Evolutionary conservation across 2,888 invertebrate genomes (phyloP), one percentile per base, ranked within the genome.

Genomic region (Xylophagus ater): DNA sequence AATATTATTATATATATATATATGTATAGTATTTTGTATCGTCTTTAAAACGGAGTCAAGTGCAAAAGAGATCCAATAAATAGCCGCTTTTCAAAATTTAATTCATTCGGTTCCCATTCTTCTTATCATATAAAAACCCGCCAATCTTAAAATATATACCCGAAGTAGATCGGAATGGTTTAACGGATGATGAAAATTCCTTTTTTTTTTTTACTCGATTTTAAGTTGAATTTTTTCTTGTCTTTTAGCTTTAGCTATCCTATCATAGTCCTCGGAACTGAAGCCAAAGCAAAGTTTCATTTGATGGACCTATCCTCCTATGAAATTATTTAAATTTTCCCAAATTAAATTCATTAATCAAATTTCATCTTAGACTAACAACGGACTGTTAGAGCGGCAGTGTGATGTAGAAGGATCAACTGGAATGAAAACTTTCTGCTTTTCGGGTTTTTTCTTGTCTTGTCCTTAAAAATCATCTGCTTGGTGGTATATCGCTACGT

Each of bases 321-420:
- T 40, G 40, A 40, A 40, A 40, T 40, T 40, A 40, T 40, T 40
- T 28, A 40, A 40, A 40, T 40, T 40, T 40, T 31, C 33, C 20
- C 34, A 34, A 40, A 40, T 40, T 40, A 40, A 40, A 40, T 40
- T 40, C 40, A 40, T 40, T 40, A 40, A 40, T 40, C 40, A 40
- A 40, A 40, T 40, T 40, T 40, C 34, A 32, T 31, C 23, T 37
- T 24, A 37, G 18, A 21, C n/a, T 36, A 29, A 20, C 29, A 28
- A 21, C 19, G n/a, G 25, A 26, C 18, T 19, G 9, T 25, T 8
- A 35, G 17, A 26, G n/a, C 25, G 17, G 25, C n/a, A 18, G 25
- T 25, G 26, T 34, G 18, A 26, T 13, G 19, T 18, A 35, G 34
- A 13, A 12, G 26, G 26, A 25, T 25, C 17, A 35, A 26, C 20